Evolutionary conservation across 2,797 vertebrate species (phyloP).

Genomic region (Crocidura indochinensis): DNA sequence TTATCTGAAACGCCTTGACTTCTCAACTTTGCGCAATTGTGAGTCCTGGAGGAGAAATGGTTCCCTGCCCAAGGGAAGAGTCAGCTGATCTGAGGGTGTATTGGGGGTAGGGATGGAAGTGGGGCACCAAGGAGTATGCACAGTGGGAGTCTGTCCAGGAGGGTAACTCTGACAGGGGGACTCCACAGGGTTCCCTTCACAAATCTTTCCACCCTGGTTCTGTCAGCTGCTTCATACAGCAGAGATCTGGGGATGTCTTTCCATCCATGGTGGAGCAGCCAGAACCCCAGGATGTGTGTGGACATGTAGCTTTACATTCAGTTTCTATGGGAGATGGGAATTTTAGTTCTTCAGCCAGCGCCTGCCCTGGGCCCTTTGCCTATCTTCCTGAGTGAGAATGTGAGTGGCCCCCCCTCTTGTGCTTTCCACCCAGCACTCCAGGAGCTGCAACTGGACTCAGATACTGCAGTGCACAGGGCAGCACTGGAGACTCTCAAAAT

Average conservation of each 20-base stretch:
- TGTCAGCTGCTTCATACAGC: accelerated
- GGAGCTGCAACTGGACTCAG: slow-evolving; percentile 76
- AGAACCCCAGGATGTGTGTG: not conserved
- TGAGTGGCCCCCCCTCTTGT: not conserved
- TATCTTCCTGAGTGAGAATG: too few species aligned
- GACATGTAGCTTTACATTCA: accelerated
- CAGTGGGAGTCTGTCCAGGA: not conserved
- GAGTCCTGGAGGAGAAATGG: slow-evolving; percentile 14
- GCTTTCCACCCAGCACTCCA: slow-evolving; percentile 69
- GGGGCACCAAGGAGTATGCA: not conserved
- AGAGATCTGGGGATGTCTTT: not conserved
- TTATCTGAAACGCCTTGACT: slow-evolving; percentile 74
- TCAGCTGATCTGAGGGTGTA: too few species aligned
- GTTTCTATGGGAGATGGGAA: not conserved
- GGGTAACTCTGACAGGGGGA: not conserved
- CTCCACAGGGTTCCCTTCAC: not conserved
- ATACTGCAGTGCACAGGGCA: slow-evolving; percentile 69
- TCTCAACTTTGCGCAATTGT: slow-evolving; percentile 22
- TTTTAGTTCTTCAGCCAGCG: too few species aligned
- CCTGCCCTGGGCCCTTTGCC: too few species aligned
- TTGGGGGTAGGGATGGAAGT: not conserved
- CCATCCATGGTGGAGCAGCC: accelerated
- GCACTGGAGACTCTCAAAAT: slow-evolving; percentile 74
- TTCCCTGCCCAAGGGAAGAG: too few species aligned
- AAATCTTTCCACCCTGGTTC: not conserved